phyloP scores from a whole-genome alignment of 2,797 vertebrate genomes.

The Falco biarmicus region DNA sequence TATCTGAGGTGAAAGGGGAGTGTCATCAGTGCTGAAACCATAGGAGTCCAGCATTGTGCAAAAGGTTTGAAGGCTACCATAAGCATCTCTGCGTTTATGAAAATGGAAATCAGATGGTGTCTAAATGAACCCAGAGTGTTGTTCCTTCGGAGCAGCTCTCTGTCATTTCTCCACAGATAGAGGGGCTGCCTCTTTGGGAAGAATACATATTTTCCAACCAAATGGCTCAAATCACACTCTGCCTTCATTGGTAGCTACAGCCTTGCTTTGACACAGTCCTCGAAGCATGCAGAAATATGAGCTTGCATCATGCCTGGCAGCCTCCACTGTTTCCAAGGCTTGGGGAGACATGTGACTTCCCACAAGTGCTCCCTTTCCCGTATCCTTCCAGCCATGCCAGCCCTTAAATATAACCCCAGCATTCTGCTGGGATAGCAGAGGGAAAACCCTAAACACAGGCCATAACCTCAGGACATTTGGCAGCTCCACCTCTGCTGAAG shows the following conservation, averaged over 20 bases:
- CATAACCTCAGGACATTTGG: background rate
- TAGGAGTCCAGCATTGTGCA: background rate
- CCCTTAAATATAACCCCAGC: background rate
- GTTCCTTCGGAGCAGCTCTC: background rate
- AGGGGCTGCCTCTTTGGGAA: background rate
- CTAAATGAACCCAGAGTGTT: background rate
- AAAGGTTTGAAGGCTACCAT: background rate
- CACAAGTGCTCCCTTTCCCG: background rate
- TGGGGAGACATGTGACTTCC: background rate
- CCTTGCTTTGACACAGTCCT: background rate
- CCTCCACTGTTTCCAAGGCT: background rate
- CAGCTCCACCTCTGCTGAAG: background rate
- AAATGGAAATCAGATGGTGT: background rate
- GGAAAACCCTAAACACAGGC: background rate
- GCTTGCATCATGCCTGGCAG: conserved; percentile 9
- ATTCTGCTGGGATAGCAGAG: background rate
- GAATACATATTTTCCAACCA: background rate
- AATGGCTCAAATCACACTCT: background rate
- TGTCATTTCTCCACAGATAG: background rate
- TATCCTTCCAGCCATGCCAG: background rate
- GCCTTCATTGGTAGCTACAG: background rate
- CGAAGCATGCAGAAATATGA: background rate
- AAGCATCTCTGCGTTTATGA: background rate
- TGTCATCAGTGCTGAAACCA: background rate
- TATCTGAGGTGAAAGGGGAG: background rate